Conservation (phyloP, 2,797 vertebrate genomes). For the Cossypha caffra region DNA sequence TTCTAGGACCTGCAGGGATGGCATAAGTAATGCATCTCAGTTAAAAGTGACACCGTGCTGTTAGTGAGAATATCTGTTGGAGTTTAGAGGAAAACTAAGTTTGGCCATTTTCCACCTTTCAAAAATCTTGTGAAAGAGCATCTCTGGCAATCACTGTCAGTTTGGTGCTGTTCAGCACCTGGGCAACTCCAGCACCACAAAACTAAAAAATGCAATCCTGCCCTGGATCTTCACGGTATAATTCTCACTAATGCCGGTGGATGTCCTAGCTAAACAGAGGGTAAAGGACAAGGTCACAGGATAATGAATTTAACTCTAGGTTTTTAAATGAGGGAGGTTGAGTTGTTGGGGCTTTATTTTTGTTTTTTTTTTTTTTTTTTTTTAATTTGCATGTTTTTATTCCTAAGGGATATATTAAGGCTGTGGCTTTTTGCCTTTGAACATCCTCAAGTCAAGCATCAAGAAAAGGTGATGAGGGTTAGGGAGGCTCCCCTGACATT, state of each 20-base stretch:
- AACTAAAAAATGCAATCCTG: neutral
- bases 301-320: conserved; percentile 46
- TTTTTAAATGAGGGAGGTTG: conserved; percentile 41
- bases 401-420: conserved; percentile 71
- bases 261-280: neutral
- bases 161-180: neutral
- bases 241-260: neutral
- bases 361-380: neutral
- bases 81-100: neutral
- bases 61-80: neutral
- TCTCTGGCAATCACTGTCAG: neutral
- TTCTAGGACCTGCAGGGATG: neutral
- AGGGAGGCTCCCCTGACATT: conserved; percentile 83
- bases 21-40: neutral
- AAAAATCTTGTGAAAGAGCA: neutral
- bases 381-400: conserved; percentile 50
- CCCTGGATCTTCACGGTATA: neutral
- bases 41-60: neutral
- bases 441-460: conserved; percentile 81
- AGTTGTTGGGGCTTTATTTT: neutral
- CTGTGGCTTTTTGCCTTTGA: conserved; percentile 86
- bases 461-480: conserved; percentile 78
- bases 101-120: neutral
- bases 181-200: neutral
- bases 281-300: conserved; percentile 60